Base-by-base conservation (phyloP, 2,113 vertebrate species). In the Rhadina sibilatrix region DNA sequence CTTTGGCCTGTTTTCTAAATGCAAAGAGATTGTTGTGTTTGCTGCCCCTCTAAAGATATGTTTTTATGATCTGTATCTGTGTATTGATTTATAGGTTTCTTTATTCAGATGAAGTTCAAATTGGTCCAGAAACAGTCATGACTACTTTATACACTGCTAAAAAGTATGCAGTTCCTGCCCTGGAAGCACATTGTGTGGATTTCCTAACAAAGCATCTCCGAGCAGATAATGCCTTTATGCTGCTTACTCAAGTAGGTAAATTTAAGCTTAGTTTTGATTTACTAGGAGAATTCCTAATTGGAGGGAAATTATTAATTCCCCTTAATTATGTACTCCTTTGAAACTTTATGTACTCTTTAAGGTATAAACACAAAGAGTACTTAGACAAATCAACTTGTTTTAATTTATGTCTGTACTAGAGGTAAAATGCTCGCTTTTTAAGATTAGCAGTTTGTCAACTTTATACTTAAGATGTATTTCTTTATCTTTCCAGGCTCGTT, bases 101-200 rank as follows among this genome's bases (percentile, higher is more conserved):
- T 27, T 99, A 99, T 97, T 99, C 99, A 68, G 99, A 99, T 76
- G 99, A 99, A 97, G 98, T 99, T 95, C 99, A 99, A 2, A 99
- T 99, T 57, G 99, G 99, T 72, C 99, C 99, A 12, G 99, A 99
- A 97, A 99, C 99, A 52, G 99, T 99, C 88, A 99, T 99, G 99
- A 99, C 99, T 35, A 99, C 99, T 85, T 98, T 99, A 50, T 99
- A 99, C 38, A 99, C 98, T 12, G 99, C 99, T 11, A 99, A 99
- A 97, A 99, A 99, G 83, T 99, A 99, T 22, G 99, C 99, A 20
- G 99, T 99, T 30, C 99, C 99, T 33, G 99, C 99, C 53, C 96
- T 99, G 95, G 99, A 99, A 97, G 96, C 98, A 31, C 98, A 99
- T 68, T 99, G 99, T 92, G 99, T 99, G 83, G 98, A 99, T 71